A percentile compares a stretch with the other conserved stretches of the same genome.
phyloP scores from a whole-genome alignment of 2,797 vertebrate genomes.

The Rousettus madagascariensis region DNA sequence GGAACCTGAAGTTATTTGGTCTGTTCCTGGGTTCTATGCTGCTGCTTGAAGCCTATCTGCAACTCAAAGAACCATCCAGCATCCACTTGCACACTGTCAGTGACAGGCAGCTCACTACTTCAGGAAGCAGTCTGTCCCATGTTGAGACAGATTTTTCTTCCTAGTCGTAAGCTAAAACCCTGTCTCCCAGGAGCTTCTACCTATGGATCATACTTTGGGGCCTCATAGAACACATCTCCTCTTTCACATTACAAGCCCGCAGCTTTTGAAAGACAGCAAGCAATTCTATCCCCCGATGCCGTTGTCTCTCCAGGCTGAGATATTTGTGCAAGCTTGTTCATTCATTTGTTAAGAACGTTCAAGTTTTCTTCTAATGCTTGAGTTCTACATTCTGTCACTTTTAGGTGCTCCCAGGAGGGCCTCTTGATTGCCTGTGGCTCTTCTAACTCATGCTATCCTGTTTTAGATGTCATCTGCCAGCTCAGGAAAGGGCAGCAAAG shows the following conservation, averaged over 20 bases:
- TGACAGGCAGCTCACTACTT: background rate
- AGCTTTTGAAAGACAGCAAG: background rate
- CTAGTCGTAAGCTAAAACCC: background rate
- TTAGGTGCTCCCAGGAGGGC: background rate
- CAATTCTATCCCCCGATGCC: background rate
- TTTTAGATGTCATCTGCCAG: background rate
- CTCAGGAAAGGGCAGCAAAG: background rate
- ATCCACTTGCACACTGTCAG: background rate
- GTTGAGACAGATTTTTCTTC: background rate
- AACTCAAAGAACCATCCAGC: background rate
- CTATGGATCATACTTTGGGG: background rate
- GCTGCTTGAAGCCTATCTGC: background rate
- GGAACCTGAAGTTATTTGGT: background rate
- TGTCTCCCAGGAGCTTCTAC: background rate
- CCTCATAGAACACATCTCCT: background rate
- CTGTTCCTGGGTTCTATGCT: background rate
- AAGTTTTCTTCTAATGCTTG: background rate
- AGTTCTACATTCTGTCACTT: background rate
- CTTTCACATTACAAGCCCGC: background rate
- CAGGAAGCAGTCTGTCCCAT: background rate
- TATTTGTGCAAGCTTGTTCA: background rate
- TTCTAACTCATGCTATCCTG: background rate
- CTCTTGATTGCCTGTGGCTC: background rate
- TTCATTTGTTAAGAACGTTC: background rate
- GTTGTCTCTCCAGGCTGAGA: background rate